Percentiles rank a stretch among this genome's conserved stretches.
Conservation (phyloP, 2,888 invertebrate species). For the Malthinus flaveolus region DNA sequence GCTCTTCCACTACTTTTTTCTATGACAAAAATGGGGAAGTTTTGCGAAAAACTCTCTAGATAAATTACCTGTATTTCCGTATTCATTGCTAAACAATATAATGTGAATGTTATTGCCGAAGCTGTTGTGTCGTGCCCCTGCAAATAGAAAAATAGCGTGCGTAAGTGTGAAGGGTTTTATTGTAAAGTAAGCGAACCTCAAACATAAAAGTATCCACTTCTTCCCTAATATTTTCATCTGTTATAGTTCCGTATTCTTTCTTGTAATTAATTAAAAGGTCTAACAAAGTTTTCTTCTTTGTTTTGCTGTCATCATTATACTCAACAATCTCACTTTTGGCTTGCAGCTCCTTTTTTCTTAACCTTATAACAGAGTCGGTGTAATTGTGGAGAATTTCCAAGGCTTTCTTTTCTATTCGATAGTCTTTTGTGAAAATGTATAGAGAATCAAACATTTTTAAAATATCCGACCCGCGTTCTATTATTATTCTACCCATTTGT, state of each 20-base stretch:
- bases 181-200: no score
- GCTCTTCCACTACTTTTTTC: conserved; percentile 42
- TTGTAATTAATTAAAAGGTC: conserved; percentile 63
- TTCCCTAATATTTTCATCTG: conserved; percentile 64
- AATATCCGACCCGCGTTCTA: conserved; percentile 46
- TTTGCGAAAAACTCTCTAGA: no score
- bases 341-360: conserved; percentile 50
- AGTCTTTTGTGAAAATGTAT: conserved; percentile 50
- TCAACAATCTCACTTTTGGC: neutral
- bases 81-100: conserved; percentile 58
- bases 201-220: conserved; percentile 79
- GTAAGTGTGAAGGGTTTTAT: no score
- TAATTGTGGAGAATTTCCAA: conserved; percentile 58
- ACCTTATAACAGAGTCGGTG: conserved; percentile 59
- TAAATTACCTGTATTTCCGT: conserved; percentile 48
- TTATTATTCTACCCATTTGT: conserved; percentile 50
- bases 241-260: conserved; percentile 62
- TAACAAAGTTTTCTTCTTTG: conserved; percentile 62
- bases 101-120: conserved; percentile 57
- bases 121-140: conserved; percentile 62
- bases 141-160: conserved; percentile 14
- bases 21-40: no score
- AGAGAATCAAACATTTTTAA: conserved; percentile 59
- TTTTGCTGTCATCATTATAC: conserved; percentile 32
- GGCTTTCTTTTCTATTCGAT: conserved; percentile 58